Conservation (phyloP, 1,140 invertebrate genomes). For the Phortica variegata region DNA sequence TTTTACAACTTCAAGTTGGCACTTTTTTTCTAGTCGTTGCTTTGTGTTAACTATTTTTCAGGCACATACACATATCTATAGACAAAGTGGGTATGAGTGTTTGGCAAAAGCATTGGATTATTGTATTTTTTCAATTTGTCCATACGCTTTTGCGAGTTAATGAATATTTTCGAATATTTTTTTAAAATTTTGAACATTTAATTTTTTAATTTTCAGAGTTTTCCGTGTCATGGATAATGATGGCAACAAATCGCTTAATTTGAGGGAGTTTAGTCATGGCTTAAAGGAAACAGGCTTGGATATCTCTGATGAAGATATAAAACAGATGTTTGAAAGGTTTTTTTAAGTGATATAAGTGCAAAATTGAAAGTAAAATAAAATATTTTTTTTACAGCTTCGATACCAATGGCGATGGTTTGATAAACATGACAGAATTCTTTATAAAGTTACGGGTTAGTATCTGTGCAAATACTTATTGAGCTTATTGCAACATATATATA, state of each 20-base stretch:
- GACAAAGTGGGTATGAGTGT: too few relatives aligned
- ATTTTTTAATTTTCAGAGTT: conserved; percentile 61
- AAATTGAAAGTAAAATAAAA: background rate
- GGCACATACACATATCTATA: too few relatives aligned
- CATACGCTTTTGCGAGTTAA: too few relatives aligned
- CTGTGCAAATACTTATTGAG: background rate
- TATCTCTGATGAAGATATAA: conserved; percentile 66
- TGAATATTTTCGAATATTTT: conserved; percentile 10
- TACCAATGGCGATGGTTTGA: conserved; percentile 74
- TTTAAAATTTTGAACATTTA: background rate
- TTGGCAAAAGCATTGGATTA: too few relatives aligned
- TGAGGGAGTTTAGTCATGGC: conserved; percentile 81
- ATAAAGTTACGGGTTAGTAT: conserved; percentile 75
- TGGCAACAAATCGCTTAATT: conserved; percentile 75
- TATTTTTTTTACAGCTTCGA: conserved; percentile 65
- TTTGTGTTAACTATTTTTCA: too few relatives aligned
- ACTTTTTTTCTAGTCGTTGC: too few relatives aligned
- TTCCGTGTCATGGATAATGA: conserved; percentile 93
- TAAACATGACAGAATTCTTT: conserved; percentile 89
- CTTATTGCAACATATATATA: background rate
- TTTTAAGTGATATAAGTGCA: background rate
- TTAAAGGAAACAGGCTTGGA: conserved; percentile 77
- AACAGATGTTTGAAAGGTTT: conserved; percentile 62
- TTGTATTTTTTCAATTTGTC: conserved; percentile 6
- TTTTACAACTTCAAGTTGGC: too few relatives aligned